Base-by-base conservation (phyloP, 1,140 invertebrate species). In the Cyrtorhinus lividipennis region DNA sequence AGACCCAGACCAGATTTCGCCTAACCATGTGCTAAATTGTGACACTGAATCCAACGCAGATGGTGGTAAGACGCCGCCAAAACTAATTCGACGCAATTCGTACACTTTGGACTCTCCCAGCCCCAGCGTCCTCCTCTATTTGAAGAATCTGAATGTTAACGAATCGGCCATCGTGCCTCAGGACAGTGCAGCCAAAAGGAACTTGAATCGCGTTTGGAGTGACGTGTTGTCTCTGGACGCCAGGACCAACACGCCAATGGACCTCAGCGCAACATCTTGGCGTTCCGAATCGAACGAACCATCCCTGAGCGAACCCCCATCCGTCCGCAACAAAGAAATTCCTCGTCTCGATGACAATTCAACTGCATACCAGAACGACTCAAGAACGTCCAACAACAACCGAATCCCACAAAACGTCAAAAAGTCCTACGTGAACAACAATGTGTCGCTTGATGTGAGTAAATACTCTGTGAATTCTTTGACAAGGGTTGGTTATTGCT, bases 71-170 rank as follows among this genome's bases (percentile, higher is more conserved):
- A 24, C 26, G 1, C 56, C 56, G 18, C 56, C 61, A 2, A 48
- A 26, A 24, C 56, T 44, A 8, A 63, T 63, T 45, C 56, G 62
- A 24, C 56, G 62, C 15, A 63, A 63, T 25, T 63, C 62, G 3
- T 63, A 63, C 24, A 63, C 62, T 45, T 59, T 63, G 15, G 62
- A 63, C 13, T 59, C 62, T 27, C 62, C 62, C 2, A 63, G 62
- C 30, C 56, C 62, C 18, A 59, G 56, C 44, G 56, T 63, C 24
- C 44, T 63, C 5, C 20, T 23, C n/a, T 63, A 63, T 24, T 26
- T 63, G 2, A 58, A 57, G 27, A 27, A 23, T 24, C 23, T 63
- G n/a, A 20, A 53, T 13, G 18, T 59, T n/a, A 24, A 26, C 23
- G 61, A 53, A 12, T 45, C 56, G 46, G 56, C 23, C 30, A 24